Evolutionary conservation across 2,113 vertebrate species (phyloP), one percentile per base, ranked within the genome.

Genomic region (Aegithalos caudatus): DNA sequence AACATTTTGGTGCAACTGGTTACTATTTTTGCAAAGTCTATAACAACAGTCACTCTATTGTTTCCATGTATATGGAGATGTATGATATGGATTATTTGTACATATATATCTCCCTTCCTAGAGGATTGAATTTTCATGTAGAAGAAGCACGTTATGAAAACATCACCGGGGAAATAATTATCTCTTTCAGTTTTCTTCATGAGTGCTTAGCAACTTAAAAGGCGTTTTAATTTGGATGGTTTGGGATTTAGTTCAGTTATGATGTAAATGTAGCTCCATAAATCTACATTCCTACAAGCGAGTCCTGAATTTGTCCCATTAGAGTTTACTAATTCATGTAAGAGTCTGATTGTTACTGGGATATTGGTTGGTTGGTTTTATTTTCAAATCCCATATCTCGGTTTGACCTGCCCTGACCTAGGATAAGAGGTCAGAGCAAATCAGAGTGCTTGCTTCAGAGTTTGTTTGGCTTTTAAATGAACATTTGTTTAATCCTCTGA

Each of bases 381-480:
- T 23, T 53, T 66, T 7, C 33, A 56, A 77, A 70, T 56, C 28
- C 24, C 31, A 3, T 94, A 88, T 94, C 96, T 94, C 76, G 54
- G 50, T 91, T 91, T 95, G 78, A 94, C 83, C 93, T 96, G 78
- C 38, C 44, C 45, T 94, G 86, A 92, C 93, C 86, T 67, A 60
- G 56, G 79, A 81, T 58, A 91, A 94, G 48, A 87, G 90, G 84
- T 96, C 93, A 97, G 47, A 66, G 31, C 40, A 86, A 90, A 71
- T 73, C 82, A 88, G 79, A 56, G 42, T 38, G 20, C 45, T 47
- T 47, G 16, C 21, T 80, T 77, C 62, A 70, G 44, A 65, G 51
- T 25, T 86, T 96, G 88, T 81, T 97, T 97, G 85, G 86, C 86
- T 97, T 97, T 86, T 58, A 95, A 96, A 94, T 73, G 83, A 90